Base-by-base conservation (phyloP, 1,140 invertebrate species). In the Pomphorhynchus laevis region DNA sequence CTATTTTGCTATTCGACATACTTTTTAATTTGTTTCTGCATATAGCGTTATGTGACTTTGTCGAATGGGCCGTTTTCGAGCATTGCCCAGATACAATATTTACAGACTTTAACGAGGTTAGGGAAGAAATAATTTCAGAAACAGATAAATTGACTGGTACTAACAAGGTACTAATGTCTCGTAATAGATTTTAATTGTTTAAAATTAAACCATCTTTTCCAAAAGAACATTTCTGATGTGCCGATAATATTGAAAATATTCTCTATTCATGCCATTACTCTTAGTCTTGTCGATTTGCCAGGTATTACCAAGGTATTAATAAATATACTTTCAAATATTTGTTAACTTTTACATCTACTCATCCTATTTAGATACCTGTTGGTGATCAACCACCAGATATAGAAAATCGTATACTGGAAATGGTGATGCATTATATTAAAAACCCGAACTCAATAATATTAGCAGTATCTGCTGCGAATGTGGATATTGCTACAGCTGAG, bases 221-320 rank as follows among this genome's bases (percentile, higher is more conserved):
- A 49, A 5, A 43, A 65, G 62, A 80, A 80, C 44, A 89, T 99
- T 42, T 84, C 75, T 53, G 65, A 69, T 1, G 79, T 93, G 47
- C 72, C 86, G 2, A 95, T 99, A 45, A 80, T 71, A 53, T 62
- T 99, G 31, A 95, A 91, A 61, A 86, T 69, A 12, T 95, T 65
- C 56, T 95, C 86, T 1, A 67, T 68, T 4, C 65, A 66, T 44
- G 82, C 95, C 31, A 74, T 95, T 17, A 93, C 89, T 59, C 62
- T 99, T 39, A 93, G 86, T 1, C 62, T 98, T 2, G 79, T 99
- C 27, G 89, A 98, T 64, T 59, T 99, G 24, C 89, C 89, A 38
- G 89, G 89, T 42, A 73, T 99, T 16, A 98, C 86, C 23, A 95
- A 95, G 63, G 74, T 76, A 57, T 45, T 36, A 20, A 34, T 34